A percentile compares a stretch with the other conserved stretches of the same genome.
These are phyloP conservation scores for Argynnis bischoffii DNA, from an alignment of 2,888 invertebrate genomes.

Conservation along the genomic window DNA sequence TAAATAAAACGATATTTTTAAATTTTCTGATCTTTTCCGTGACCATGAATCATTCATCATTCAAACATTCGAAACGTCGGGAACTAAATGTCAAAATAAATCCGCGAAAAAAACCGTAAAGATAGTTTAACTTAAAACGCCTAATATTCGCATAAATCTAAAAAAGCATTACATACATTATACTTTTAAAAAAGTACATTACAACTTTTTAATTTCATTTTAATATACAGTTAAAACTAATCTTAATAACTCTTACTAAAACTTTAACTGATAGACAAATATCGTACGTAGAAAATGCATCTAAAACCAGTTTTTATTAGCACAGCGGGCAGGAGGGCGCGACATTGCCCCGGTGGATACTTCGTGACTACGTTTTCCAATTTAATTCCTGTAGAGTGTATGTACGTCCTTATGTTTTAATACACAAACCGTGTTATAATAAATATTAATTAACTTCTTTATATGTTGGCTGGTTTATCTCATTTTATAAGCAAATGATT, in stretches of 20 bases:
- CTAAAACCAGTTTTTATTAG: conserved; percentile 52
- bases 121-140: too few species aligned
- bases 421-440: conserved; percentile 34
- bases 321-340: conserved; percentile 43
- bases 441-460: not conserved
- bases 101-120: too few species aligned
- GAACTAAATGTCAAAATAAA: too few species aligned
- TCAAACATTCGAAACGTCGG: too few species aligned
- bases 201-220: too few species aligned
- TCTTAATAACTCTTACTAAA: too few species aligned
- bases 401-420: conserved; percentile 42
- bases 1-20: too few species aligned
- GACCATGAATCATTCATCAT: too few species aligned
- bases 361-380: conserved; percentile 62
- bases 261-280: not conserved
- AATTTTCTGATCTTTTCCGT: too few species aligned
- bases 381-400: conserved; percentile 51
- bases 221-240: not conserved
- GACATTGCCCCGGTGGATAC: conserved; percentile 66
- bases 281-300: conserved; percentile 41
- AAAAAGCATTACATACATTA: too few species aligned
- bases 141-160: too few species aligned
- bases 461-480: not conserved
- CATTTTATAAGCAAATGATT: not conserved
- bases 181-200: too few species aligned